A percentile compares a stretch with the other conserved stretches of the same genome.
phyloP scores from a whole-genome alignment of 2,113 vertebrate species.

The Chaetops frenatus region DNA sequence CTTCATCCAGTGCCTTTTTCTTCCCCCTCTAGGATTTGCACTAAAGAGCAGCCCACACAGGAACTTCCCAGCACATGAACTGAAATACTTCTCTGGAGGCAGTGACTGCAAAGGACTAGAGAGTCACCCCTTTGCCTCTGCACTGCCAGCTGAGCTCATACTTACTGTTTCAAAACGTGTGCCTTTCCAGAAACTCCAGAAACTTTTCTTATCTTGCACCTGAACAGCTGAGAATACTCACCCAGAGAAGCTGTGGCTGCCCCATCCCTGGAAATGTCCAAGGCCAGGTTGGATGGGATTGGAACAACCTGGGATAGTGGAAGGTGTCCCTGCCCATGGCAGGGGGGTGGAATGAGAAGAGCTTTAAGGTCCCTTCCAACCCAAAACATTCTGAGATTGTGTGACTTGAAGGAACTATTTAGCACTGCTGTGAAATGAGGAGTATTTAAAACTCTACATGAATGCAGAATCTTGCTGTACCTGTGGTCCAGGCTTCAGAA shows the following conservation, averaged over 20 bases:
- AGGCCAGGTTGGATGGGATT: not conserved
- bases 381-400: not conserved
- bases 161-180: accelerated
- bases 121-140: not conserved
- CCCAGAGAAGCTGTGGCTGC: not conserved
- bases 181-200: not conserved
- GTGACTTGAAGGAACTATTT: not conserved
- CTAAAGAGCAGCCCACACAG: not conserved
- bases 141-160: not conserved
- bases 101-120: accelerated
- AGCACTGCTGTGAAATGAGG: not conserved
- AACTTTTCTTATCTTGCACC: not conserved
- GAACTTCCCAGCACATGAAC: not conserved
- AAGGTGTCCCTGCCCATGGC: not conserved
- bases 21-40: not conserved
- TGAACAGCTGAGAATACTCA: not conserved
- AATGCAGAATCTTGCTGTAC: not conserved
- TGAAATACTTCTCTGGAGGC: not conserved
- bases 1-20: not conserved
- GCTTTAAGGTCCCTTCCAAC: not conserved
- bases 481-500: not conserved
- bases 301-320: accelerated
- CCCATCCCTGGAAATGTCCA: not conserved
- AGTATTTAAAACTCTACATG: not conserved
- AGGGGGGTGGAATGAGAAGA: no score